Base-by-base conservation (phyloP, 2,888 invertebrate genomes). In the Ceraclea dissimilis region DNA sequence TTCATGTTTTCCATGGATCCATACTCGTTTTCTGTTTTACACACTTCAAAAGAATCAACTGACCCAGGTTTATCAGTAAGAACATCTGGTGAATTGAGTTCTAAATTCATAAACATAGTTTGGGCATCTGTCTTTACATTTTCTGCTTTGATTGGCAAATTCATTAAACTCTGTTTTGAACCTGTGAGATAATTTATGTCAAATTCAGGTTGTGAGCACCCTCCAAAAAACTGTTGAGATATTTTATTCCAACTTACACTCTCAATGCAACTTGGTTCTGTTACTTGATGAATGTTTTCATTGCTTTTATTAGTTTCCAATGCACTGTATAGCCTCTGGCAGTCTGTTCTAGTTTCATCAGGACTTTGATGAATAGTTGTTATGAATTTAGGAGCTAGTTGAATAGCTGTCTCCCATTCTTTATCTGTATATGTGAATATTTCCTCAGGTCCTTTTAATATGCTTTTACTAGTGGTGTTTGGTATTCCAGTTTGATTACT, bases 381-480 rank as follows among this genome's bases (percentile, higher is more conserved):
- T 69, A 77, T 72, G 34, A 78, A 65, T 64, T 76, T 76, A 8
- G 77, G 77, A 18, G 76, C 77, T 2, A 76, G 74, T 62, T 75
- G 73, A 53, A 77, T 78, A 6, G 77, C 77, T 33, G 77, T 77
- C 66, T 78, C 77, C 77, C 77, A 78, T 39, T 76, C 77, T 10
- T 73, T 71, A 58, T 77, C 77, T 51, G 75, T 74, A 43, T 75
- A 75, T 68, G 75, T 70, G 13, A 39, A 39, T n/a, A 39, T 13
- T 39, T 39, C 39, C 5, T 39, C 39, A 39, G 39, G 13, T n/a
- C 39, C 13, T 39, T 39, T 39, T 39, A 39, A 2, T 8, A 39
- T 13, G 13, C 13, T 39, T 13, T 39, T 39, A 39, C 39, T 39
- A 5, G 46, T 6, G 5, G 20, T 46, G n/a, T 2, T 8, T 13